Conservation (phyloP, 1,140 invertebrate genomes). For the Dreissena polymorpha region DNA sequence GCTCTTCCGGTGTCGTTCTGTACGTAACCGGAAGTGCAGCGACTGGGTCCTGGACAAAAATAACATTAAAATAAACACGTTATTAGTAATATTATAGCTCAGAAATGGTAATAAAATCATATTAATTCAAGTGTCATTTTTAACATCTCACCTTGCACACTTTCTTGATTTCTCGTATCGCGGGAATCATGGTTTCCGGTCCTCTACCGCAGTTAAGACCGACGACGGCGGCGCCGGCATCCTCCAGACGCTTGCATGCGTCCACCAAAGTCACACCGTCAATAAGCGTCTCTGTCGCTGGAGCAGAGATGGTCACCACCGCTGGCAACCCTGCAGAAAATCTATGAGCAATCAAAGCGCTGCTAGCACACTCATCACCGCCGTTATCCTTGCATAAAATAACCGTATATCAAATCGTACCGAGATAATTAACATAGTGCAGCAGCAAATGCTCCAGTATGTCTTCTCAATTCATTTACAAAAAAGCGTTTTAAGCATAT, state of each 20-base stretch:
- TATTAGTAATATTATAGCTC: background rate
- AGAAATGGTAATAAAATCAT: background rate
- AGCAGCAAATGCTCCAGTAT: too few species aligned
- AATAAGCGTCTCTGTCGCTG: slow-evolving; percentile 56
- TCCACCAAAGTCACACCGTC: slow-evolving; percentile 65
- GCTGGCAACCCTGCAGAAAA: slow-evolving; percentile 34
- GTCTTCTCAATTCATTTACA: too few species aligned
- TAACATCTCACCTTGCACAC: slow-evolving; percentile 67
- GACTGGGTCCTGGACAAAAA: slow-evolving; percentile 30
- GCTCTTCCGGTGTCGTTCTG: slow-evolving; percentile 32
- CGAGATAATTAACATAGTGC: too few species aligned
- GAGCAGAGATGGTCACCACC: slow-evolving; percentile 55
- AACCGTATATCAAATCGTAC: too few species aligned
- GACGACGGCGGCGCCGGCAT: slow-evolving; percentile 72
- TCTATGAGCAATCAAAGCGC: too few species aligned
- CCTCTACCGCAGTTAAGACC: slow-evolving; percentile 74
- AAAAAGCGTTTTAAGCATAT: too few species aligned
- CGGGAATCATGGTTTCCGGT: slow-evolving; percentile 70
- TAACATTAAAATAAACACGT: background rate
- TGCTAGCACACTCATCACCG: too few species aligned
- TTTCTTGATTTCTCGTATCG: slow-evolving; percentile 64
- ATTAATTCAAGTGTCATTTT: background rate
- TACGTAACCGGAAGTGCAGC: slow-evolving; percentile 39
- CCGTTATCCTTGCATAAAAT: too few species aligned
- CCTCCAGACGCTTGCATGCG: slow-evolving; percentile 69